Conservation (phyloP, 2,113 vertebrate genomes). For the Garra rufa region DNA sequence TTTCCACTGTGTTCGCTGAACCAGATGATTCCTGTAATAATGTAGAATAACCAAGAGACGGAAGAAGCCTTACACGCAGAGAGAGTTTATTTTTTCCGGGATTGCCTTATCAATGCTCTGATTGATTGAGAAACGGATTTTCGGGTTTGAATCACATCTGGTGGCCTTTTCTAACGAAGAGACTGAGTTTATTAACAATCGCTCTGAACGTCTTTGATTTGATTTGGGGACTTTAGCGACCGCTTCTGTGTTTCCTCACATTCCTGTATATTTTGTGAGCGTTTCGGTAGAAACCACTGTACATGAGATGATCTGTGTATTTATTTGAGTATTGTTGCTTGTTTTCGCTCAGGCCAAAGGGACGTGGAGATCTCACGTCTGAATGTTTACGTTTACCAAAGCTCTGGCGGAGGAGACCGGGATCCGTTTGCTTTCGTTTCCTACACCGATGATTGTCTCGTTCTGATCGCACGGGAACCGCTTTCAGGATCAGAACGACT, state of each 20-base stretch:
- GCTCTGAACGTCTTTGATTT: not conserved
- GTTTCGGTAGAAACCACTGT: not conserved
- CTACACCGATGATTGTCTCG: not conserved
- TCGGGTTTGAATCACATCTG: not conserved
- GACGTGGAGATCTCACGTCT: not conserved
- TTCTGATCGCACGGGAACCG: not conserved
- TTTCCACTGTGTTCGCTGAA: not conserved
- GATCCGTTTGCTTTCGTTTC: not conserved
- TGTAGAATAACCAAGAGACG: not conserved
- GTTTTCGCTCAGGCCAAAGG: slow-evolving; percentile 1
- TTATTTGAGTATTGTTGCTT: not conserved
- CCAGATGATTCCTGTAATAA: not conserved
- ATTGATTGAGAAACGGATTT: not conserved
- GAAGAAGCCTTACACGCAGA: too few relatives aligned
- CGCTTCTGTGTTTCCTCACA: not conserved
- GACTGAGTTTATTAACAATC: not conserved
- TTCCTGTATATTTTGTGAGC: not conserved
- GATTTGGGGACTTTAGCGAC: too few relatives aligned
- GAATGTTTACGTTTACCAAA: slow-evolving; percentile 4
- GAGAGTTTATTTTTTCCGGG: not conserved
- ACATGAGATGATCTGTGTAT: slow-evolving; percentile 23
- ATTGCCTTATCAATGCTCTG: not conserved
- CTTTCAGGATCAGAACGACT: not conserved
- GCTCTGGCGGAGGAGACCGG: too few relatives aligned
- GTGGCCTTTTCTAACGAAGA: not conserved